A percentile compares a stretch with the other conserved stretches of the same genome.
Conservation (phyloP, 2,113 vertebrate species). For the Hiodon tergisus region DNA sequence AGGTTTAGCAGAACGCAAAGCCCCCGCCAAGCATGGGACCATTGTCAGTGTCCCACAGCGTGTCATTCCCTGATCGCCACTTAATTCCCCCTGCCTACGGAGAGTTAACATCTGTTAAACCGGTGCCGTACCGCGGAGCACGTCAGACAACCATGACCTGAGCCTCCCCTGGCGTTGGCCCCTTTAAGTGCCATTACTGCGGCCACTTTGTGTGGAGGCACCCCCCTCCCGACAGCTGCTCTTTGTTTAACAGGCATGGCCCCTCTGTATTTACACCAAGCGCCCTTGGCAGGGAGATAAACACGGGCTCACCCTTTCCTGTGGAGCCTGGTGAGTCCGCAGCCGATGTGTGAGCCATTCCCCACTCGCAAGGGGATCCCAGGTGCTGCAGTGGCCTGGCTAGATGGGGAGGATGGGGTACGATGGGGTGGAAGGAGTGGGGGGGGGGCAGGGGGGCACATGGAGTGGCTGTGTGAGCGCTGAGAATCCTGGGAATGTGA, state of each 20-base stretch:
- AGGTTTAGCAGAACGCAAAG: too few species aligned
- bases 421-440: neutral
- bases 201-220: neutral
- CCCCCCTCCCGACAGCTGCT: neutral
- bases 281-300: neutral
- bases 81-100: too few species aligned
- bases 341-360: slow-evolving; percentile 34
- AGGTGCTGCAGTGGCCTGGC: slow-evolving; percentile 20
- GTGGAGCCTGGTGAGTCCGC: slow-evolving; percentile 24
- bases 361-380: slow-evolving; percentile 26
- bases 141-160: neutral
- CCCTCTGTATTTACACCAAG: neutral
- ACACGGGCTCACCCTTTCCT: slow-evolving; percentile 41
- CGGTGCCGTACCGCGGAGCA: too few species aligned
- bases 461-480: slow-evolving; percentile 16
- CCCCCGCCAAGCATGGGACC: too few species aligned
- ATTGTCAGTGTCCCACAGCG: too few species aligned
- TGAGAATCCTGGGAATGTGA: slow-evolving; percentile 53
- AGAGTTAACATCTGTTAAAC: too few species aligned
- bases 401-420: neutral
- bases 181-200: neutral
- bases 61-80: too few species aligned
- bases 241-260: neutral
- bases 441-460: too few species aligned
- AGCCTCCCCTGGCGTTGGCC: neutral